Percentiles rank a stretch among this genome's conserved stretches.
phyloP scores from a whole-genome alignment of 2,888 invertebrate genomes.

The Acleris cristana region DNA sequence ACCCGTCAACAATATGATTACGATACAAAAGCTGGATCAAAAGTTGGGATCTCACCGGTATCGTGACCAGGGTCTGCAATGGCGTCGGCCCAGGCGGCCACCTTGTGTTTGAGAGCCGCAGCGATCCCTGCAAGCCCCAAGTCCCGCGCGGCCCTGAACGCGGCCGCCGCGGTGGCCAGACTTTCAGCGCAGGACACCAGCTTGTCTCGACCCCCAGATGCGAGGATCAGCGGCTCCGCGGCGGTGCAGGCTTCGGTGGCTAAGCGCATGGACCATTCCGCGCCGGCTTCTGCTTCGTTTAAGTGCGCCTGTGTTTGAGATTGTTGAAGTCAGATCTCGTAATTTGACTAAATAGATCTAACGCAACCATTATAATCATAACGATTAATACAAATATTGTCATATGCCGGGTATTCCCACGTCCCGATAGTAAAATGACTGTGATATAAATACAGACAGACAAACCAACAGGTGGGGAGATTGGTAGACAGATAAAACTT shows the following conservation, averaged over 20 bases:
- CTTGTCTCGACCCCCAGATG: constrained; percentile 59
- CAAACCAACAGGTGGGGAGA: too few species aligned
- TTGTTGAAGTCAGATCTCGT: background rate
- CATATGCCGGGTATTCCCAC: too few species aligned
- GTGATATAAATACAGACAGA: too few species aligned
- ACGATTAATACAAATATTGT: too few species aligned
- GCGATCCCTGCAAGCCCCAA: constrained; percentile 54
- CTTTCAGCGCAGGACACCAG: constrained; percentile 67
- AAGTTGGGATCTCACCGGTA: constrained; percentile 44
- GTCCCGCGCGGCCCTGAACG: constrained; percentile 63
- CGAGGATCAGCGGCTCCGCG: constrained; percentile 85
- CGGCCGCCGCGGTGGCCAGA: constrained; percentile 62
- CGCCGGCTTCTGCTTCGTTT: constrained; percentile 96
- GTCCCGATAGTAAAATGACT: too few species aligned
- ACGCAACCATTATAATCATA: background rate
- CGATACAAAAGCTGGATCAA: too few species aligned
- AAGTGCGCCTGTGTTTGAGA: constrained; percentile 88
- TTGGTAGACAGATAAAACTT: too few species aligned
- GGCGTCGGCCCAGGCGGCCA: constrained; percentile 60
- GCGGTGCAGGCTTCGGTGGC: constrained; percentile 89
- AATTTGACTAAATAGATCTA: background rate
- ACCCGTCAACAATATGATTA: too few species aligned
- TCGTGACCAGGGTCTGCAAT: constrained; percentile 54
- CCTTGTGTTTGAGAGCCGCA: constrained; percentile 57
- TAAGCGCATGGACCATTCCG: constrained; percentile 94